A percentile compares a stretch with the other conserved stretches of the same genome.
phyloP scores from a whole-genome alignment of 1,140 invertebrate genomes.

The Drosophila prosaltans region DNA sequence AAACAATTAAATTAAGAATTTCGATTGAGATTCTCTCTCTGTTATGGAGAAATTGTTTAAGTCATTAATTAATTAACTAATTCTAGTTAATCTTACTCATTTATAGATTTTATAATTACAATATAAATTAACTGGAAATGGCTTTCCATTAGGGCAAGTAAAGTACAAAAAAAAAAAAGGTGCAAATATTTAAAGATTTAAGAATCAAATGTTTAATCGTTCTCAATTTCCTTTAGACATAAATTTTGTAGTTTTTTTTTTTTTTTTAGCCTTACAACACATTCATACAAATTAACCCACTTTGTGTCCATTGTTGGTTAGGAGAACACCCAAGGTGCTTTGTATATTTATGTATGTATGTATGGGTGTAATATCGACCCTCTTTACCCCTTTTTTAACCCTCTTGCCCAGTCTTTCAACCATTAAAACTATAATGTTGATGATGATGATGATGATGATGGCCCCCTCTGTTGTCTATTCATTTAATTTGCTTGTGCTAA shows the following conservation, averaged over 20 bases:
- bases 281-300: slow-evolving; percentile 20
- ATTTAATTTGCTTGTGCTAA: slow-evolving; percentile 74
- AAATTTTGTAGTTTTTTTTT: neutral
- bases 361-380: neutral
- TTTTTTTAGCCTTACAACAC: neutral
- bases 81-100: too few species aligned
- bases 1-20: too few species aligned
- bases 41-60: too few species aligned
- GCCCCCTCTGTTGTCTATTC: slow-evolving; percentile 62
- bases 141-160: too few species aligned
- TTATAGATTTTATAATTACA: too few species aligned
- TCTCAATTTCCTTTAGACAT: too few species aligned
- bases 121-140: too few species aligned
- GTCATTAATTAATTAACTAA: too few species aligned
- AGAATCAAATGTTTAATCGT: too few species aligned
- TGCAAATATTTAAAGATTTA: too few species aligned
- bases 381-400: neutral
- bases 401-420: neutral
- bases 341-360: neutral
- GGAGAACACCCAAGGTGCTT: slow-evolving; percentile 38
- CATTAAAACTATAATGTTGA: slow-evolving; percentile 22
- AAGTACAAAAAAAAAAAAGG: too few species aligned
- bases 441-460: slow-evolving; percentile 21
- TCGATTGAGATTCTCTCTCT: too few species aligned
- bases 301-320: slow-evolving; percentile 28